Percentiles rank a stretch among this genome's conserved stretches.
Conservation (phyloP, 2,888 invertebrate genomes). For the Baronia brevicornis region DNA sequence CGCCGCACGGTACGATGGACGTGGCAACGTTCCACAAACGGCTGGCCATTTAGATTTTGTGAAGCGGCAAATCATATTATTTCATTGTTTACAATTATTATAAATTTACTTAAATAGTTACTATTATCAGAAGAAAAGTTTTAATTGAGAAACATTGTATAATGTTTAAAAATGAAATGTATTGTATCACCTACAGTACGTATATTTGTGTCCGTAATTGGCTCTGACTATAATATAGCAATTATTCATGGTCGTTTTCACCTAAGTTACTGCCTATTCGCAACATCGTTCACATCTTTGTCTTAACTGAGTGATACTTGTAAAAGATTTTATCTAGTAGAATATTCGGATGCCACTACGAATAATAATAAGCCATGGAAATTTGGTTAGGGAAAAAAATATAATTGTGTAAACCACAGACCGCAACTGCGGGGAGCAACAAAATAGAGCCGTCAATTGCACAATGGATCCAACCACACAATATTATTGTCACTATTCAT, state of each 20-base stretch:
- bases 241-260: constrained; percentile 16
- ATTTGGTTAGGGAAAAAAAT: constrained; percentile 20
- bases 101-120: constrained; percentile 17
- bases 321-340: constrained; percentile 7
- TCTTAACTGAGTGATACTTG: constrained; percentile 2
- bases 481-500: constrained; percentile 68
- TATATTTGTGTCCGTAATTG: no score
- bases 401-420: constrained; percentile 24
- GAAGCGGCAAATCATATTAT: constrained; percentile 54
- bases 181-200: no score
- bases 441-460: constrained; percentile 52
- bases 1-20: constrained; percentile 21
- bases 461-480: constrained; percentile 52
- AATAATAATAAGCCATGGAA: constrained; percentile 14
- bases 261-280: constrained; percentile 1
- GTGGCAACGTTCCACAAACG: constrained; percentile 23
- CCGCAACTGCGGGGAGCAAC: constrained; percentile 30
- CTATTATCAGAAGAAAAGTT: no score
- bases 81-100: constrained; percentile 37
- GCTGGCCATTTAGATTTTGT: constrained; percentile 21
- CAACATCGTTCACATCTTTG: constrained; percentile 5
- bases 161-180: no score
- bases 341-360: constrained; percentile 9
- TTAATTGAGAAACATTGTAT: no score
- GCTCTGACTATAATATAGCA: no score